Percentiles rank a stretch among this genome's conserved stretches.
Conservation (phyloP, 2,888 invertebrate genomes). For the Cynaeus angustus region DNA sequence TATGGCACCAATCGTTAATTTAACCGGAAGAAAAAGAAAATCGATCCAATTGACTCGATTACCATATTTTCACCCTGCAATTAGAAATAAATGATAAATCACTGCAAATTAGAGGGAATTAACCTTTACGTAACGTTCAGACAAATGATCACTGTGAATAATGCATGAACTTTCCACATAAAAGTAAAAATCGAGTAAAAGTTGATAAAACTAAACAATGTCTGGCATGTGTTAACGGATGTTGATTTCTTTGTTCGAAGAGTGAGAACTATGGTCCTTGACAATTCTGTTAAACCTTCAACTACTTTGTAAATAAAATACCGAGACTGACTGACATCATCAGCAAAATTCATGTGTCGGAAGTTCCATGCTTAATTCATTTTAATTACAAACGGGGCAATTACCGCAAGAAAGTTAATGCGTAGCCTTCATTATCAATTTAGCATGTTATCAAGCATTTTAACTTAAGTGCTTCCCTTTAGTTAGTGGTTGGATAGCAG, state of each 20-base stretch:
- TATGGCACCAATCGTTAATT: no score
- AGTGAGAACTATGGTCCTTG: conserved; percentile 12
- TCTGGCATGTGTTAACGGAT: conserved; percentile 4
- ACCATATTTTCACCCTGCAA: background rate
- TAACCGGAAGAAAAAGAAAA: no score
- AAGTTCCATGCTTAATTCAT: conserved; percentile 2
- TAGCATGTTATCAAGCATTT: conserved; percentile 7
- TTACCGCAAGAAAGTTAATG: background rate
- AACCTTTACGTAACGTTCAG: conserved; percentile 13
- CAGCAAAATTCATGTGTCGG: background rate
- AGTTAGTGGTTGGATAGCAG: background rate
- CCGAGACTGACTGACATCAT: conserved; percentile 8
- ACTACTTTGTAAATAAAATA: background rate
- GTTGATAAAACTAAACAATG: background rate
- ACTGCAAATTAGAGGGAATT: background rate
- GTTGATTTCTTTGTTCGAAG: conserved; percentile 26
- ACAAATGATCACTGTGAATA: conserved; percentile 11
- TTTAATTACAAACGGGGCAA: conserved; percentile 10
- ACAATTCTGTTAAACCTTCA: conserved; percentile 16
- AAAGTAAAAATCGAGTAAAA: conserved; percentile 38
- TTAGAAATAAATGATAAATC: conserved; percentile 4
- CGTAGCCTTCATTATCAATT: background rate
- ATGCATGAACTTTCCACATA: conserved; percentile 26
- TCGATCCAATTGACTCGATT: background rate
- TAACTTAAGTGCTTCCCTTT: conserved; percentile 10